These are phyloP conservation scores for Cuculus canorus DNA, from an alignment of 2,797 vertebrate species.

Conservation along the genomic window DNA sequence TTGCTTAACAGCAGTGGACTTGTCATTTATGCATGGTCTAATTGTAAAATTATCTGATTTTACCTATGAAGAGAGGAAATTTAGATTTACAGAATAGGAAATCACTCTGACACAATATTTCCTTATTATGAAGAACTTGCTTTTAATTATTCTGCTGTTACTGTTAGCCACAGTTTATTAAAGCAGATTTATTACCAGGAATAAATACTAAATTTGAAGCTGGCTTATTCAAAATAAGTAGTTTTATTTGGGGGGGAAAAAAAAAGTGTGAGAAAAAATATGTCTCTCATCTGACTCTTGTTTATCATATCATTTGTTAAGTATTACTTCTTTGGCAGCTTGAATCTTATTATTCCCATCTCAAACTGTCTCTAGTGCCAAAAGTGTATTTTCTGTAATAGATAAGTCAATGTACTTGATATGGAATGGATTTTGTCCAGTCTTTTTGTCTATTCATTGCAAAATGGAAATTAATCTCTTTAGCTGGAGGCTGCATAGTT, in stretches of 20 bases:
- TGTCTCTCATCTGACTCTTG: not conserved
- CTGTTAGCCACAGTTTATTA: not conserved
- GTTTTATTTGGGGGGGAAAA: not conserved
- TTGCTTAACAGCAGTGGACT: not conserved
- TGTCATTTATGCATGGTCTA: not conserved
- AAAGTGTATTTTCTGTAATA: conserved; percentile 38
- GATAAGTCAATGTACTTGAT: conserved; percentile 29
- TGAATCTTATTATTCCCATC: conserved; percentile 5
- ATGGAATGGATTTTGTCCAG: conserved; percentile 19
- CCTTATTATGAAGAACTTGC: not conserved
- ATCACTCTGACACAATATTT: not conserved
- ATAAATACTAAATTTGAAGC: not conserved
- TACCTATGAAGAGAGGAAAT: not conserved
- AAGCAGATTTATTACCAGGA: not conserved
- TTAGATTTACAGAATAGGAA: not conserved
- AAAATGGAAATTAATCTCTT: conserved; percentile 86
- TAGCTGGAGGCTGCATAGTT: conserved; percentile 81
- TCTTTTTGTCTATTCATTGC: conserved; percentile 61
- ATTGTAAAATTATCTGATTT: not conserved
- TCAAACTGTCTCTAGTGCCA: not conserved
- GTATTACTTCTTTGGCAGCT: not conserved
- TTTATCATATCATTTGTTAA: conserved; percentile 1
- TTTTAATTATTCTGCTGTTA: not conserved
- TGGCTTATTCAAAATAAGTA: not conserved
- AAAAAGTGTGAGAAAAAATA: not conserved